Percentiles rank a stretch among this genome's conserved stretches.
These are phyloP conservation scores for Brachionus calyciflorus DNA, from an alignment of 1,140 invertebrate species.

Conservation along the genomic window DNA sequence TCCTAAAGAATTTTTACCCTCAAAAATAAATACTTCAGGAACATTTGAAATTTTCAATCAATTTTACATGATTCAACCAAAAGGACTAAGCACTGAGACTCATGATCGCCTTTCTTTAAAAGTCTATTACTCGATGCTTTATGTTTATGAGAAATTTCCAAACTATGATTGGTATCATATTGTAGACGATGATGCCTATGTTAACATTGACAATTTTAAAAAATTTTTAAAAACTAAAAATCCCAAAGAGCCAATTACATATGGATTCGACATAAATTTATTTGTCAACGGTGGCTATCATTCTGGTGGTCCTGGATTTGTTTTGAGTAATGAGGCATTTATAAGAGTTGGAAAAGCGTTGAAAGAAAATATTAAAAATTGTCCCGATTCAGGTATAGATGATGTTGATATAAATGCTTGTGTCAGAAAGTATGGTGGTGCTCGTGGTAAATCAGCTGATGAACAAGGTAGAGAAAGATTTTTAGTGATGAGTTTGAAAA, in stretches of 20 bases:
- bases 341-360: neutral
- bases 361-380: constrained; percentile 4
- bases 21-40: neutral
- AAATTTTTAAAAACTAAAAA: constrained; percentile 52
- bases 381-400: constrained; percentile 11
- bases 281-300: neutral
- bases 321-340: constrained; percentile 50
- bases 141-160: constrained; percentile 62
- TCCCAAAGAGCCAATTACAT: constrained; percentile 49
- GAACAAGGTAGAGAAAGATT: neutral
- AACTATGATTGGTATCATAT: constrained; percentile 83
- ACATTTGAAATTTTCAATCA: constrained; percentile 6
- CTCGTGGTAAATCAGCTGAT: neutral
- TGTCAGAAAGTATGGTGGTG: neutral
- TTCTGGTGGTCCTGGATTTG: constrained; percentile 54
- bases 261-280: constrained; percentile 21
- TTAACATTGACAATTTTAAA: constrained; percentile 62
- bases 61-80: constrained; percentile 31
- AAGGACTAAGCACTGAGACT: neutral
- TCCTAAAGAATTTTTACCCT: neutral
- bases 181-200: constrained; percentile 87
- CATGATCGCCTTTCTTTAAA: neutral
- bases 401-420: constrained; percentile 35
- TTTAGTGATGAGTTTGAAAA: neutral
- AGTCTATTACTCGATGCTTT: constrained; percentile 3